Evolutionary conservation across 1,140 invertebrate species (phyloP).

Genomic region (Reticulitermes speratus): DNA sequence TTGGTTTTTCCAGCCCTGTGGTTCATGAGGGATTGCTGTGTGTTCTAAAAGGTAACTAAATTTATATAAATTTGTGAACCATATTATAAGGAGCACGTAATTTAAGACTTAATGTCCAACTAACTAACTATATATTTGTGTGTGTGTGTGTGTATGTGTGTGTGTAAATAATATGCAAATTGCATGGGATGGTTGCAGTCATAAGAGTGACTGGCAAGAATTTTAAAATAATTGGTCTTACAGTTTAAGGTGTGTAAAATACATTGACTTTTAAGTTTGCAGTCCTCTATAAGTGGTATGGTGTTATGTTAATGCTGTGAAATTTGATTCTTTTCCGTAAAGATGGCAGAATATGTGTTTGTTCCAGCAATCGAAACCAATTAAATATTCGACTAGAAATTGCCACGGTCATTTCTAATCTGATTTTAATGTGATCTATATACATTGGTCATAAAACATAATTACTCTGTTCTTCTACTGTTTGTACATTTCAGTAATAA

Average conservation of each 20-base stretch:
- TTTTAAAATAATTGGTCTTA: background rate
- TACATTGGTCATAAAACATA: background rate
- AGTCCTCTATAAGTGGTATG: background rate
- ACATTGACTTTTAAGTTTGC: background rate
- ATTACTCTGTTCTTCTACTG: background rate
- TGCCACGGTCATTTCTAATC: background rate
- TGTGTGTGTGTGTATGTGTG: background rate
- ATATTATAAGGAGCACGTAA: background rate
- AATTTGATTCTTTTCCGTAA: background rate
- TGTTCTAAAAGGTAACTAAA: background rate
- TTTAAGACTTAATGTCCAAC: background rate
- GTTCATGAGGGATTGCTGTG: background rate
- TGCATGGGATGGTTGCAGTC: background rate
- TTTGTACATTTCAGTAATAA: constrained; percentile 1
- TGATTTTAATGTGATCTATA: background rate
- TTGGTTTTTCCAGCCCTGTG: background rate
- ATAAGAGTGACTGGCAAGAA: background rate
- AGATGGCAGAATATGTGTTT: background rate
- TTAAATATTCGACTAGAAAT: background rate
- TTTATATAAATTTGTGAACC: background rate
- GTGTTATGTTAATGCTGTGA: background rate
- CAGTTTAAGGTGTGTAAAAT: background rate
- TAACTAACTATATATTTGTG: too few species aligned
- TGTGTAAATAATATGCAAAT: background rate
- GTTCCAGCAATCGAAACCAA: background rate